A percentile compares a stretch with the other conserved stretches of the same genome.
Evolutionary conservation across 2,797 vertebrate genomes (phyloP).

Genomic region (Oreochromis grahami): DNA sequence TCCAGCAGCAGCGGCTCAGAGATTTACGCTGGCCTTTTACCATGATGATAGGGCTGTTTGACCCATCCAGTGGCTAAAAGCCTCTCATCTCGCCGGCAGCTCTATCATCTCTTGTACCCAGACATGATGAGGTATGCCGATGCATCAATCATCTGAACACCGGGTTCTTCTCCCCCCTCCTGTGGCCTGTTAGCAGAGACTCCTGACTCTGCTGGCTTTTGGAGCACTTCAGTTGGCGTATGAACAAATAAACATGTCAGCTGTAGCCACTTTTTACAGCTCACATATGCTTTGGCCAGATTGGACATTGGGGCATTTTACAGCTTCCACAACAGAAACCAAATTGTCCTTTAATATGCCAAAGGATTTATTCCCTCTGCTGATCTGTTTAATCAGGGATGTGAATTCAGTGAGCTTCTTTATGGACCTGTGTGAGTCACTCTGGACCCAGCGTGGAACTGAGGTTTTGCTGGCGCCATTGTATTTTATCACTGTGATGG

Average conservation of each 20-base stretch:
- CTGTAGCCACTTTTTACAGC: constrained; percentile 54
- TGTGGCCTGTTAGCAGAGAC: not conserved
- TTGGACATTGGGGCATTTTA: constrained; percentile 59
- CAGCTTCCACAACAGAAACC: constrained; percentile 59
- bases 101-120: constrained; percentile 29
- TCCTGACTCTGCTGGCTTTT: not conserved
- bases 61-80: constrained; percentile 54
- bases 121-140: constrained; percentile 47
- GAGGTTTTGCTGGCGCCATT: constrained; percentile 8
- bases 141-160: constrained; percentile 40
- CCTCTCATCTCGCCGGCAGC: constrained; percentile 22
- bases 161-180: not conserved
- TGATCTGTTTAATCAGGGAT: constrained; percentile 20
- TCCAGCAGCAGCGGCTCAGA: constrained; percentile 1
- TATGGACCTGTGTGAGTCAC: constrained; percentile 27
- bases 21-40: constrained; percentile 57
- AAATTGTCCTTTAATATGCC: constrained; percentile 63
- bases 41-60: constrained; percentile 30
- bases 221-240: not conserved
- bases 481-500: constrained; percentile 12
- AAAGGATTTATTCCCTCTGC: constrained; percentile 42
- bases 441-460: constrained; percentile 12
- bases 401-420: constrained; percentile 17
- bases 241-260: constrained; percentile 64
- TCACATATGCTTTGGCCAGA: constrained; percentile 43